Evolutionary conservation across 1,140 invertebrate species (phyloP).

Genomic region (Halictus rubicundus): DNA sequence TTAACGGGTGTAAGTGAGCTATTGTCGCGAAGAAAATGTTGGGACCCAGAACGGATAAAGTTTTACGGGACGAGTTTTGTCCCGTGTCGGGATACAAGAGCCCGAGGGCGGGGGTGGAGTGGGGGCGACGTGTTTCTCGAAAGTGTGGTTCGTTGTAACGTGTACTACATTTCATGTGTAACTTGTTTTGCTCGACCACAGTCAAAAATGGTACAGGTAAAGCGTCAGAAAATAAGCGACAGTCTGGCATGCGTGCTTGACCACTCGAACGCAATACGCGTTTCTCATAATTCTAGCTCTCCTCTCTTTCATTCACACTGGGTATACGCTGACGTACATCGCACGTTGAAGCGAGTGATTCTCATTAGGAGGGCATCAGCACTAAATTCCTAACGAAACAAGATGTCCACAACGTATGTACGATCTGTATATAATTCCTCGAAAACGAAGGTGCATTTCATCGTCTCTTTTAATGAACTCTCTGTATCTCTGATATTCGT

Average conservation of each 20-base stretch:
- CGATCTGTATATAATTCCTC: constrained; percentile 1
- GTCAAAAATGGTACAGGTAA: constrained; percentile 62
- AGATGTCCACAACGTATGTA: not conserved
- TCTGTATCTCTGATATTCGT: not conserved
- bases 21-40: not conserved
- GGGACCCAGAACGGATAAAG: not conserved
- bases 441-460: not conserved
- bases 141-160: constrained; percentile 69
- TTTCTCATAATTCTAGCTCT: not conserved
- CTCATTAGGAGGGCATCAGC: constrained; percentile 57
- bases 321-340: constrained; percentile 33
- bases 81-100: constrained; percentile 20
- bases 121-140: constrained; percentile 17
- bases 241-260: constrained; percentile 67
- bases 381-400: constrained; percentile 6
- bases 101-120: too few relatives aligned
- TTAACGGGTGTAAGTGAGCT: constrained; percentile 43
- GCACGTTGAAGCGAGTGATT: constrained; percentile 53
- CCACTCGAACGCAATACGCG: constrained; percentile 44
- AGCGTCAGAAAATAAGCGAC: constrained; percentile 74
- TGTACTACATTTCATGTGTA: constrained; percentile 47
- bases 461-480: not conserved
- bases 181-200: constrained; percentile 55
- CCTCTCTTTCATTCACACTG: not conserved
- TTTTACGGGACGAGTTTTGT: not conserved